Evolutionary conservation across 2,888 invertebrate species (phyloP).

Genomic region (Desoria tigrina): DNA sequence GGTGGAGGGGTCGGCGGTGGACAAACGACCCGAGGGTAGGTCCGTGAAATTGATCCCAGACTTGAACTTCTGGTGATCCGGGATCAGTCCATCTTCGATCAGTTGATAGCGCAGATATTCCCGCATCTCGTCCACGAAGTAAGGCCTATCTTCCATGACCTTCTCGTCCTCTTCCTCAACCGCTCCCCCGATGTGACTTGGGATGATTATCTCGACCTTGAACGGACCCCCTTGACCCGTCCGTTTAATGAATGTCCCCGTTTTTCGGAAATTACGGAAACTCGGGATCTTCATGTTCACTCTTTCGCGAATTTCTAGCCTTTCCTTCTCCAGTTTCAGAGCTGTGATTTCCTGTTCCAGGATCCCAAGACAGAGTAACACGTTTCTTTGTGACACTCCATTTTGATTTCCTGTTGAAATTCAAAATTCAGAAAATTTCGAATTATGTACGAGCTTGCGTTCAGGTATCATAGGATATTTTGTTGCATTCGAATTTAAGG

Average conservation of each 20-base stretch:
- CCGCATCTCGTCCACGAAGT: slow-evolving; percentile 26
- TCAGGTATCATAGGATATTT: too few species aligned
- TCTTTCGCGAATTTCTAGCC: slow-evolving; percentile 3
- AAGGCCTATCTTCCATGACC: slow-evolving; percentile 22
- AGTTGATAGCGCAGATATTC: slow-evolving; percentile 24
- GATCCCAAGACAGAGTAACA: slow-evolving; percentile 14
- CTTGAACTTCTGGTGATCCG: slow-evolving; percentile 8
- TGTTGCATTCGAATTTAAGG: too few species aligned
- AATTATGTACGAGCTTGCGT: too few species aligned
- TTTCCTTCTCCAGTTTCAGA: slow-evolving; percentile 20
- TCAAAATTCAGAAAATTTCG: too few species aligned
- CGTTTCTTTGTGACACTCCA: slow-evolving; percentile 12
- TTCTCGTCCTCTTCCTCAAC: slow-evolving; percentile 24
- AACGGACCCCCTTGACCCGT: slow-evolving; percentile 25
- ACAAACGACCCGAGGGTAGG: neutral
- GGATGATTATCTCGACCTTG: neutral
- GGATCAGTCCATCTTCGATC: slow-evolving; percentile 15
- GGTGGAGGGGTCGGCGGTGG: too few species aligned
- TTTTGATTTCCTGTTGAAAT: slow-evolving; percentile 18
- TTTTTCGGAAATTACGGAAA: neutral
- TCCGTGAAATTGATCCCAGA: too few species aligned
- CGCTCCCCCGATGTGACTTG: neutral
- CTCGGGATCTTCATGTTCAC: too few species aligned
- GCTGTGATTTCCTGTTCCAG: slow-evolving; percentile 24
- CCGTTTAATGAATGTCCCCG: neutral